Evolutionary conservation across 2,888 invertebrate genomes (phyloP).

Genomic region (Lepidocyrtinus sp.): DNA sequence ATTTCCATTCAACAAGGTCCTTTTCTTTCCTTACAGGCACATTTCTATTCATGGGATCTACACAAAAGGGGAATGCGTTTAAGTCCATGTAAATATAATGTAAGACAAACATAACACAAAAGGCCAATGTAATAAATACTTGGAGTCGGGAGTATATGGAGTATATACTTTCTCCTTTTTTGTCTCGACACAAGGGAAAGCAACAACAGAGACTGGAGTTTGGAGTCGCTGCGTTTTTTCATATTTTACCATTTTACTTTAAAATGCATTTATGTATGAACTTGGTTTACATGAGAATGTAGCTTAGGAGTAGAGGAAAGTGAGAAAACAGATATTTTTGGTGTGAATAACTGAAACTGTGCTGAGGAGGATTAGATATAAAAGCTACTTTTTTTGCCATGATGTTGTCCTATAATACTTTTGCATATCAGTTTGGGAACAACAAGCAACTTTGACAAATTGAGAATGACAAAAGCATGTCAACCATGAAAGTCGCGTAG

Average conservation of each 20-base stretch:
- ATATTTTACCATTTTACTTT: conserved; percentile 13
- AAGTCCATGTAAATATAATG: neutral
- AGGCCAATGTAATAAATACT: conserved; percentile 13
- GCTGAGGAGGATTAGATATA: neutral
- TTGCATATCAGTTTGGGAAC: too few relatives aligned
- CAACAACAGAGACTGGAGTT: too few relatives aligned
- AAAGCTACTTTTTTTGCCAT: neutral
- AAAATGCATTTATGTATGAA: conserved; percentile 4
- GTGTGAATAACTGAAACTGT: neutral
- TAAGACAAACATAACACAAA: conserved; percentile 11
- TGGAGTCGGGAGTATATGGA: neutral
- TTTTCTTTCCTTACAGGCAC: neutral
- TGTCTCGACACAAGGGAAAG: neutral
- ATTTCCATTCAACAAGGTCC: conserved; percentile 10
- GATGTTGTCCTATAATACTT: too few relatives aligned
- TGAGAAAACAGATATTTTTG: conserved; percentile 1
- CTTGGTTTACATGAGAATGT: neutral
- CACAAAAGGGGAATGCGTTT: conserved; percentile 1
- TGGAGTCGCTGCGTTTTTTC: neutral
- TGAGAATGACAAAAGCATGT: conserved; percentile 58
- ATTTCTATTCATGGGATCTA: conserved; percentile 7
- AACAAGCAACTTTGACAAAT: conserved; percentile 54
- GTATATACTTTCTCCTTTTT: neutral
- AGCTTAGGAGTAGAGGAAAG: neutral
- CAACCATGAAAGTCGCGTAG: conserved; percentile 48